phyloP scores from a whole-genome alignment of 2,797 vertebrate species.

The Acrossocheilus fasciatus region DNA sequence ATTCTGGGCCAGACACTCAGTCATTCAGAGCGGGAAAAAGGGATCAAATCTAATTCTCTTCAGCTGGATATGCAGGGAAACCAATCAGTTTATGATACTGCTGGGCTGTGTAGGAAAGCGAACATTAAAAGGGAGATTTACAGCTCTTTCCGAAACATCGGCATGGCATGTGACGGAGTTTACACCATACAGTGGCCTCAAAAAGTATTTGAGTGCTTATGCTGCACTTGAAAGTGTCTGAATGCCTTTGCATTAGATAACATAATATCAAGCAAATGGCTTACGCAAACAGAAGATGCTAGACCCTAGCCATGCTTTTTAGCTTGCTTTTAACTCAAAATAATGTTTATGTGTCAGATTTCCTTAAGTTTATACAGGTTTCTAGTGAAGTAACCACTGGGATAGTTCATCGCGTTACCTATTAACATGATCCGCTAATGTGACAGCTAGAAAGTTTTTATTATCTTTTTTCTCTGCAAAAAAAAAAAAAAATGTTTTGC shows the following conservation, averaged over 20 bases:
- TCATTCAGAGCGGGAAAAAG: slow-evolving; percentile 36
- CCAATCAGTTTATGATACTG: slow-evolving; percentile 50
- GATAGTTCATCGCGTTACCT: not conserved
- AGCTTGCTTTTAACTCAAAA: not conserved
- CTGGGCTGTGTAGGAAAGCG: slow-evolving; percentile 18
- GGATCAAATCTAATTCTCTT: slow-evolving; percentile 48
- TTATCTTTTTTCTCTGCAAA: not conserved
- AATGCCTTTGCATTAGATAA: not conserved
- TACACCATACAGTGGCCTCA: not conserved
- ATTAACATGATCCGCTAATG: not conserved
- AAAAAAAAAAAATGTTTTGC: not conserved
- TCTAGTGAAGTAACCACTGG: not conserved
- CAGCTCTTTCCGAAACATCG: slow-evolving; percentile 4
- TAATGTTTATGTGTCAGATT: not conserved
- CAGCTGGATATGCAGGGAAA: slow-evolving; percentile 38
- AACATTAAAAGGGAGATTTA: slow-evolving; percentile 41
- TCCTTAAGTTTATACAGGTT: not conserved
- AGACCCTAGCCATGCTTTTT: not conserved
- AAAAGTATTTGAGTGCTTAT: slow-evolving; percentile 22
- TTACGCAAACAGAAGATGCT: slow-evolving; percentile 3
- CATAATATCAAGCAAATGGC: not conserved
- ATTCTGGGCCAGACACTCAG: slow-evolving; percentile 43
- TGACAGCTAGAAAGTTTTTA: not conserved
- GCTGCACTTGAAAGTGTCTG: not conserved
- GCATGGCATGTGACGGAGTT: slow-evolving; percentile 14